Conservation (phyloP, 2,797 vertebrate genomes). For the Sciurus vulgaris region DNA sequence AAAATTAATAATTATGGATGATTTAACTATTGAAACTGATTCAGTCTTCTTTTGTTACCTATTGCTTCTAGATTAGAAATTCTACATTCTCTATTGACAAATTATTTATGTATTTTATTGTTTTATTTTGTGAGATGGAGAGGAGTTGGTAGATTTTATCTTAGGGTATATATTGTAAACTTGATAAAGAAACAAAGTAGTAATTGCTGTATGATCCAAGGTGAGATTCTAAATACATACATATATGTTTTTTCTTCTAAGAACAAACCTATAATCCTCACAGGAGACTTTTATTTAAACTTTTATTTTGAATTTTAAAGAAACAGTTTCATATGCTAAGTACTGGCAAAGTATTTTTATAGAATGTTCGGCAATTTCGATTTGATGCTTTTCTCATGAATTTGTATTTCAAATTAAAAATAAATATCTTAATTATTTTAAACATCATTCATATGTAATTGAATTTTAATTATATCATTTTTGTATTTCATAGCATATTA, state of each 20-base stretch:
- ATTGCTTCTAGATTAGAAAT: not conserved
- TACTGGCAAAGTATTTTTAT: no score
- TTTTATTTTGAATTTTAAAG: not conserved
- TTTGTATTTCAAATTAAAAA: not conserved
- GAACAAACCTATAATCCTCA: no score
- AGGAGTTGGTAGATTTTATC: not conserved
- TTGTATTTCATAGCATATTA: not conserved
- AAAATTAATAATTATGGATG: not conserved
- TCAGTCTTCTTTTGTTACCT: not conserved
- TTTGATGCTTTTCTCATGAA: not conserved
- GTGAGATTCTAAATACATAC: not conserved
- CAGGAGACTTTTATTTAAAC: not conserved
- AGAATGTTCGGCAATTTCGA: no score
- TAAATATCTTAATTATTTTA: not conserved
- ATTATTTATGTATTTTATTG: not conserved
- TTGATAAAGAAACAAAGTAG: not conserved
- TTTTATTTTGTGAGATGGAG: not conserved
- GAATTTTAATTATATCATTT: not conserved
- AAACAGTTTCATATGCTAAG: no score
- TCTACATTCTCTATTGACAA: no score
- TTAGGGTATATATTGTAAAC: not conserved
- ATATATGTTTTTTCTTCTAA: no score
- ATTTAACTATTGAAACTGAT: not conserved
- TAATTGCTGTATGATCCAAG: not conserved
- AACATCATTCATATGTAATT: not conserved